Conservation (phyloP, 2,797 vertebrate genomes). For the Scyliorhinus canicula region DNA sequence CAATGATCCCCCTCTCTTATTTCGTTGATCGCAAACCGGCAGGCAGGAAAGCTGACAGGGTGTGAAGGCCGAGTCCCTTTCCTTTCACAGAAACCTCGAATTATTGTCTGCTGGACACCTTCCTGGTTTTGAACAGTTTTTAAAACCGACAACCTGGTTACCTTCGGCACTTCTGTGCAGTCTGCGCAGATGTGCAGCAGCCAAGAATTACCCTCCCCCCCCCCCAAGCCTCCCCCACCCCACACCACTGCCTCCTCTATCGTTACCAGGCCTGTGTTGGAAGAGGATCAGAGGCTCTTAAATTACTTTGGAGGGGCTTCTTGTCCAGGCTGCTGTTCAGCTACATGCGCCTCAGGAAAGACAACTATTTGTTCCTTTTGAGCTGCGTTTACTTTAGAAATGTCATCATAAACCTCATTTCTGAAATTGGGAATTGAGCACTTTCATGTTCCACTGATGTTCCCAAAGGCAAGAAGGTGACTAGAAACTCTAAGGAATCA, state of each 20-base stretch:
- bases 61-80: background rate
- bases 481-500: background rate
- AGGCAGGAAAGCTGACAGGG: background rate
- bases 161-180: background rate
- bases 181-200: background rate
- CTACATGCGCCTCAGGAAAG: background rate
- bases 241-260: too few relatives aligned
- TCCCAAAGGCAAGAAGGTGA: background rate
- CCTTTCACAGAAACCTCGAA: background rate
- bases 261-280: too few relatives aligned
- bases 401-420: background rate
- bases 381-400: background rate
- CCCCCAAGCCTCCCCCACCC: too few relatives aligned
- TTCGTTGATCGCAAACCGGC: background rate
- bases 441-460: background rate
- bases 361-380: background rate
- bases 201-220: background rate
- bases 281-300: background rate
- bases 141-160: background rate
- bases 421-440: background rate
- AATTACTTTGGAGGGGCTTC: background rate
- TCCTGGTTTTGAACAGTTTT: background rate
- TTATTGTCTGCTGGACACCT: background rate
- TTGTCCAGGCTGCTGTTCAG: background rate
- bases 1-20: background rate